Evolutionary conservation across 2,888 invertebrate species (phyloP), one percentile per base, ranked within the genome.

Genomic region (Ypsolopha scabrella): DNA sequence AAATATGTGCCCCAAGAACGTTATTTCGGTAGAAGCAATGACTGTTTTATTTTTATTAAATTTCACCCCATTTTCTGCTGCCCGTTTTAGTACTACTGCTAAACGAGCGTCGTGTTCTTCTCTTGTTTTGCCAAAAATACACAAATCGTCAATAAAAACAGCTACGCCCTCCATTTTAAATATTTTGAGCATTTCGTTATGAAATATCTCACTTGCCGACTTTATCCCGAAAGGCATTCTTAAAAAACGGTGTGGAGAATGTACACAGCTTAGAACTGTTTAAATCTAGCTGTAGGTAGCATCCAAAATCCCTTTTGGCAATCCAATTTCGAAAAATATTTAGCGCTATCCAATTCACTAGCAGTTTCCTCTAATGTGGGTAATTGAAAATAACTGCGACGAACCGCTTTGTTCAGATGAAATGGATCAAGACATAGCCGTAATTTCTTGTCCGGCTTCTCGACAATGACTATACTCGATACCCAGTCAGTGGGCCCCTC

Each of bases 231-330:
- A 56, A 0, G 53, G 54, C 51, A 57, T 36, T 9, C 54, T 13
- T 8, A 56, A 43, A 34, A 48, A 52, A 52, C 0, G 55, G 53
- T 8, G 55, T 54, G 3, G 52, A 8, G 38, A 55, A 56, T 0
- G 56, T 56, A 24, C 53, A 53, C 0, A 56, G 47, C 9, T 54
- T 54, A 0, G 54, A 56, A 10, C 54, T 54, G 2, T n/a, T 38
- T 14, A 53, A 48, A 45, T 54, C 50, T 24, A 56, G 41, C 1
- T 7, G n/a, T n/a, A n/a, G n/a, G 36, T 11, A 52, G 7, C 55
- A 57, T 52, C 45, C 50, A 55, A 49, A 57, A 55, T 1, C 54
- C 56, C 7, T 46, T n/a, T n/a, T n/a, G n/a, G n/a, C n/a, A n/a
- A n/a, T n/a, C n/a, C n/a, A n/a, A n/a, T n/a, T n/a, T n/a, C 14